Evolutionary conservation across 2,888 invertebrate species (phyloP).

Genomic region (Hoplodrina ambigua): DNA sequence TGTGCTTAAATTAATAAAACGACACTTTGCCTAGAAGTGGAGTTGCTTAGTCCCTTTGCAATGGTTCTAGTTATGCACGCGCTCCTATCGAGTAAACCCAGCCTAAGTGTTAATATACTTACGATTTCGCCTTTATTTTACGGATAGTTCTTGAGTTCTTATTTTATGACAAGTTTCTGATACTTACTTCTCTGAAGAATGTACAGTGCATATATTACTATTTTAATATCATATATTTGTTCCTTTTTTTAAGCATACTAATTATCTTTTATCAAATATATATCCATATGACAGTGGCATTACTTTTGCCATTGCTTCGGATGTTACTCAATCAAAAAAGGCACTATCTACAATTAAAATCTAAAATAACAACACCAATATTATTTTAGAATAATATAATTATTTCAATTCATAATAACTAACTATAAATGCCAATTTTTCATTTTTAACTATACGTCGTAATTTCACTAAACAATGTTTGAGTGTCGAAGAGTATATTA

Average conservation of each 20-base stretch:
- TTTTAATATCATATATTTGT: neutral
- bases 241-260: neutral
- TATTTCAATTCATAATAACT: constrained; percentile 90
- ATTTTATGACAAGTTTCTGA: too few relatives aligned
- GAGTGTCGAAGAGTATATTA: constrained; percentile 73
- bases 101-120: constrained; percentile 19
- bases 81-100: neutral
- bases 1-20: neutral
- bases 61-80: too few relatives aligned
- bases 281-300: neutral
- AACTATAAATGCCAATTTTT: constrained; percentile 89
- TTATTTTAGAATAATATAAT: constrained; percentile 91
- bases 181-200: constrained; percentile 8
- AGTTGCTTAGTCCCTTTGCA: too few relatives aligned
- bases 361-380: constrained; percentile 85
- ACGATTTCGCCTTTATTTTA: neutral
- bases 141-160: neutral
- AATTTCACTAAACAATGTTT: constrained; percentile 83
- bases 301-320: neutral
- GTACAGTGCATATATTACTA: neutral
- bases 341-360: constrained; percentile 33
- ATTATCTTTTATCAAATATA: neutral
- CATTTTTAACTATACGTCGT: constrained; percentile 84
- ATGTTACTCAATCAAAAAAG: neutral
- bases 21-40: too few relatives aligned